Conservation (phyloP, 2,797 vertebrate species). For the Rhyacichthys aspro region DNA sequence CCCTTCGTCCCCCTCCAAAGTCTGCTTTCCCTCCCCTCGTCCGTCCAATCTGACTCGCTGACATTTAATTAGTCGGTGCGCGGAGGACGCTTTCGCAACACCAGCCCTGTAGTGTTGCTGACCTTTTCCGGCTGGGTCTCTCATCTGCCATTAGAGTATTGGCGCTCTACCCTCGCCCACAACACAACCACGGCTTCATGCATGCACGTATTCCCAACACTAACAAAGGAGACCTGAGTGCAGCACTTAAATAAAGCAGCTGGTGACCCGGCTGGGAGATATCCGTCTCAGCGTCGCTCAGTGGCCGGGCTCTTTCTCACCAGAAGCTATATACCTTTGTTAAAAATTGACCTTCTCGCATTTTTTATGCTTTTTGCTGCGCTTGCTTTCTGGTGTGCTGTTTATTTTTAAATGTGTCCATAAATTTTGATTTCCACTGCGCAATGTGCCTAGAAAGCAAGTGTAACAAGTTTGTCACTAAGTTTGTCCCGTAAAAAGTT, state of each 20-base stretch:
- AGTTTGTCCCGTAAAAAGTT: too few relatives aligned
- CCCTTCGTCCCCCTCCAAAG: neutral
- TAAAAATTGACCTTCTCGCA: too few relatives aligned
- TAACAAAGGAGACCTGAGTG: conserved; percentile 30
- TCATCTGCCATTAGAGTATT: conserved; percentile 76
- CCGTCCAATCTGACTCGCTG: conserved; percentile 65
- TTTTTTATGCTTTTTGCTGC: too few relatives aligned
- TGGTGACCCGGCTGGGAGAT: conserved; percentile 32
- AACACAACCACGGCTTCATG: conserved; percentile 1
- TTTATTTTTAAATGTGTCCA: too few relatives aligned
- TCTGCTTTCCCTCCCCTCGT: neutral
- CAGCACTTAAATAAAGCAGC: conserved; percentile 41
- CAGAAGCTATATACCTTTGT: too few relatives aligned
- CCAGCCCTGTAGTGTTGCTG: conserved; percentile 77
- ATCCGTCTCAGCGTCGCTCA: too few relatives aligned
- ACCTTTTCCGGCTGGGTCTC: conserved; percentile 81
- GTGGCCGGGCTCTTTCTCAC: too few relatives aligned
- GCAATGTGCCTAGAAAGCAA: too few relatives aligned
- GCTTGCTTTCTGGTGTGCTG: too few relatives aligned
- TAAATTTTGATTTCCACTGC: too few relatives aligned
- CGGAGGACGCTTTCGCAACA: conserved; percentile 72
- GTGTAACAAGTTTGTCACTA: too few relatives aligned
- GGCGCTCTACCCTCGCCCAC: neutral
- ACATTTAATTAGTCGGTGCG: conserved; percentile 86
- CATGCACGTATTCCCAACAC: conserved; percentile 10